Percentiles rank a stretch among this genome's conserved stretches.
These are phyloP conservation scores for Odontophorus gujanensis DNA, from an alignment of 2,113 vertebrate species.

Conservation along the genomic window DNA sequence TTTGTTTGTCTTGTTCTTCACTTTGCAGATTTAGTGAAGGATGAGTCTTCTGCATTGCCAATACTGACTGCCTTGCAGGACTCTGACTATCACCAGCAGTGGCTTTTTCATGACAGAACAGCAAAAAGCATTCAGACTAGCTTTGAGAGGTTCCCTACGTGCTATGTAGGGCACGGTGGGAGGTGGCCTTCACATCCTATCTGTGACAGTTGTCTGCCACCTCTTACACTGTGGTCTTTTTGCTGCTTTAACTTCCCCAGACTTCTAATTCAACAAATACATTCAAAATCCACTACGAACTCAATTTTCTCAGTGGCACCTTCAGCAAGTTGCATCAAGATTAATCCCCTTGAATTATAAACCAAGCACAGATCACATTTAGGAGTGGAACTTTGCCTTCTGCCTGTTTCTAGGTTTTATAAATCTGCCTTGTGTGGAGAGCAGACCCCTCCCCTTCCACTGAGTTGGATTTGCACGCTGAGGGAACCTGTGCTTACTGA, in stretches of 20 bases:
- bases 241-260: neutral
- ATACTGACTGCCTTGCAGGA: neutral
- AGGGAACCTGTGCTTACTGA: neutral
- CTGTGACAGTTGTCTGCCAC: neutral
- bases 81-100: neutral
- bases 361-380: neutral
- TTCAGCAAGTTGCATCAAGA: neutral
- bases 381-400: neutral
- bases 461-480: neutral
- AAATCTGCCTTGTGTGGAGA: neutral
- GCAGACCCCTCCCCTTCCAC: neutral
- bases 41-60: neutral
- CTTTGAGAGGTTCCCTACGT: neutral
- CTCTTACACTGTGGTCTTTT: neutral
- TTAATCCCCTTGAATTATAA: neutral
- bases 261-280: neutral
- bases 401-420: neutral
- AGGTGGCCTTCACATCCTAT: neutral
- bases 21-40: neutral
- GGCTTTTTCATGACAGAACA: neutral
- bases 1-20: neutral
- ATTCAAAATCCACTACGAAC: neutral
- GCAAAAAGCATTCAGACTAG: neutral
- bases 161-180: constrained; percentile 37
- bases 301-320: neutral